phyloP scores from a whole-genome alignment of 2,113 vertebrate genomes.

The Hemiscyllium ocellatum region DNA sequence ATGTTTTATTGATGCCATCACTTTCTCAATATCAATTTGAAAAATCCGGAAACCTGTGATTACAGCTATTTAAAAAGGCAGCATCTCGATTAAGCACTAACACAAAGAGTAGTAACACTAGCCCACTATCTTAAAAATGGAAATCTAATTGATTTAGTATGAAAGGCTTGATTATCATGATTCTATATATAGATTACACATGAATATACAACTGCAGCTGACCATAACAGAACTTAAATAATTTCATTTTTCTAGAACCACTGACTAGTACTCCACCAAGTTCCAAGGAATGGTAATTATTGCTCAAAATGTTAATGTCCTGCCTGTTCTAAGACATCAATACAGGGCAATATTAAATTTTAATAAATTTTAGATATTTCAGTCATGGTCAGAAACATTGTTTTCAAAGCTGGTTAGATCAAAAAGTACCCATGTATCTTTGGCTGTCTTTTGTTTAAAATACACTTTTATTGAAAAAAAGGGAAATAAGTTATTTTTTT shows the following conservation, averaged over 20 bases:
- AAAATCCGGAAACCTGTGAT: not conserved
- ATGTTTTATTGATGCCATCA: conserved; percentile 15
- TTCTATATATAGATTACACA: not conserved
- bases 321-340: not conserved
- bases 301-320: not conserved
- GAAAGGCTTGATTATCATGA: not conserved
- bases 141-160: not conserved
- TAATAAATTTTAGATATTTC: not conserved
- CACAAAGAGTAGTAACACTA: too few species aligned
- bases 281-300: not conserved
- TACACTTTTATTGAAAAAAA: too few species aligned
- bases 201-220: not conserved
- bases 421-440: too few species aligned
- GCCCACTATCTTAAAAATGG: not conserved
- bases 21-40: not conserved
- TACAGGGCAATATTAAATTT: not conserved
- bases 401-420: too few species aligned
- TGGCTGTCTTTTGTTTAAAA: too few species aligned
- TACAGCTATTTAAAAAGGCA: not conserved
- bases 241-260: not conserved
- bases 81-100: too few species aligned
- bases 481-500: too few species aligned
- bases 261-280: not conserved
- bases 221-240: not conserved
- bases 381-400: too few species aligned